Conservation (phyloP, 2,797 vertebrate genomes). For the Kryptopterus vitreolus region DNA sequence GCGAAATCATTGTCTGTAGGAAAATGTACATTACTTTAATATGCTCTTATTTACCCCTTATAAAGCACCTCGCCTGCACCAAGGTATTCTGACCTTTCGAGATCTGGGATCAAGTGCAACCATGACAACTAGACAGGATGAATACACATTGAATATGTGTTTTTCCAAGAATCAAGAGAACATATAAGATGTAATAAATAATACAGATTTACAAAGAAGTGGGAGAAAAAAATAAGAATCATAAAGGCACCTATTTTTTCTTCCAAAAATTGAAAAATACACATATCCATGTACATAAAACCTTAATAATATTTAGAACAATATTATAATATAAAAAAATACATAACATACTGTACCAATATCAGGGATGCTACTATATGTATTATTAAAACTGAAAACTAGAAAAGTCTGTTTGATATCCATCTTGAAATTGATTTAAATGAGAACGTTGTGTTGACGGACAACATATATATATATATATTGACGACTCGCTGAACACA, state of each 20-base stretch:
- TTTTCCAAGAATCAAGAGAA: neutral
- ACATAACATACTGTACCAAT: neutral
- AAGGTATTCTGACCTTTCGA: neutral
- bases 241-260: neutral
- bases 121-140: neutral
- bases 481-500: too few relatives aligned
- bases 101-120: neutral
- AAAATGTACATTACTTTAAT: neutral
- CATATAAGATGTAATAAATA: constrained; percentile 3
- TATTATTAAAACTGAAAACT: neutral
- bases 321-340: too few relatives aligned
- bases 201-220: neutral
- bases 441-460: neutral
- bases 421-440: neutral
- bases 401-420: neutral
- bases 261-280: neutral
- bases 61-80: neutral
- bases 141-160: neutral
- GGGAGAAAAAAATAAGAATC: neutral
- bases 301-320: too few relatives aligned
- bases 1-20: neutral
- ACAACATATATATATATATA: too few relatives aligned
- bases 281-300: neutral
- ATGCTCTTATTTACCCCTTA: neutral
- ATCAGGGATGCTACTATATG: neutral